Conservation (phyloP, 1,140 invertebrate species). For the Macrobrachium nipponense region DNA sequence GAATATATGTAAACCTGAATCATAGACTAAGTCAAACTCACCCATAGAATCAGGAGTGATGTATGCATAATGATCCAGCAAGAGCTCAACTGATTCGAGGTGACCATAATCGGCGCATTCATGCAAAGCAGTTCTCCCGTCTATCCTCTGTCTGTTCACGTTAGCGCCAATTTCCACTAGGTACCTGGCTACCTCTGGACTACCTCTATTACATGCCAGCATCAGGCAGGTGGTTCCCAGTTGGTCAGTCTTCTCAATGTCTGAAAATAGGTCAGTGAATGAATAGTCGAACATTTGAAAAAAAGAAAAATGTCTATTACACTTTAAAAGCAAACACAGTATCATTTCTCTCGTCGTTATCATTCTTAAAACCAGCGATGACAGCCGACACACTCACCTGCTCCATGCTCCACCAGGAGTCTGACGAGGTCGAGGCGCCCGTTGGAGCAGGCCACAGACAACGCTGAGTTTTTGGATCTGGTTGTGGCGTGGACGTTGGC, state of each 20-base stretch:
- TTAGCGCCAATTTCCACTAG: conserved; percentile 86
- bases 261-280: conserved; percentile 70
- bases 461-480: conserved; percentile 89
- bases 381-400: conserved; percentile 72
- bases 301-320: too few species aligned
- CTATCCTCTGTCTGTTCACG: conserved; percentile 88
- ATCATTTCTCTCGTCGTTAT: too few species aligned
- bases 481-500: conserved; percentile 93
- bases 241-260: conserved; percentile 89
- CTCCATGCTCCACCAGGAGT: conserved; percentile 86
- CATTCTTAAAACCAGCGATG: too few species aligned
- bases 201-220: conserved; percentile 95
- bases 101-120: conserved; percentile 96
- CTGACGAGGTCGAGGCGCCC: conserved; percentile 92
- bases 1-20: not conserved
- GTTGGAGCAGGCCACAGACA: conserved; percentile 92
- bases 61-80: conserved; percentile 85
- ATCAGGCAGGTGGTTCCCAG: conserved; percentile 96
- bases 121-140: conserved; percentile 95
- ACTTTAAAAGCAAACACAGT: too few species aligned
- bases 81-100: conserved; percentile 89
- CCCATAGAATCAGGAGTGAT: conserved; percentile 96
- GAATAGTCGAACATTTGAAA: not conserved
- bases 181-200: conserved; percentile 78
- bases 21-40: conserved; percentile 66